Percentiles rank a stretch among this genome's conserved stretches.
These are phyloP conservation scores for Epinephelus moara DNA, from an alignment of 2,113 vertebrate species.

Conservation along the genomic window DNA sequence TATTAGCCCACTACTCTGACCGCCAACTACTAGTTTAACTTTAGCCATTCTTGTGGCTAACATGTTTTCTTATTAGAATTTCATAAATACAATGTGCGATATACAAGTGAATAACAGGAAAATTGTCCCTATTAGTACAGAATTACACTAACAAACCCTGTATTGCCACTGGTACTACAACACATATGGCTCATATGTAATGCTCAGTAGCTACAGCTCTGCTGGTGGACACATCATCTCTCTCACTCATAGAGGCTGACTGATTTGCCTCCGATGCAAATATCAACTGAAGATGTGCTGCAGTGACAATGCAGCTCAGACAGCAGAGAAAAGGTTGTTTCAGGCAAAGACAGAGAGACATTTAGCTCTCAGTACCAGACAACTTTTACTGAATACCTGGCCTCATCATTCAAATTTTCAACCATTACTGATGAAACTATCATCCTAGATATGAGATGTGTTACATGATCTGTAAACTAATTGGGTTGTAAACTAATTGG, in stretches of 20 bases:
- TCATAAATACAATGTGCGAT: background rate
- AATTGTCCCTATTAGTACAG: background rate
- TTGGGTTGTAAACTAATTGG: too few relatives aligned
- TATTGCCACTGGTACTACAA: too few relatives aligned
- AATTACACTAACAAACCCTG: background rate
- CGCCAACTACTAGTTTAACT: background rate
- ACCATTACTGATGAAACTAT: background rate
- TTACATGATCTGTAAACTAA: too few relatives aligned
- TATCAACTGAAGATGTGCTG: conserved; percentile 74
- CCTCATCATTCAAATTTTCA: background rate
- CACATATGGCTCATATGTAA: background rate
- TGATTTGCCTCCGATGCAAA: conserved; percentile 87
- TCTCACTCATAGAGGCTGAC: conserved; percentile 11
- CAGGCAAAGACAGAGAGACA: conserved; percentile 49
- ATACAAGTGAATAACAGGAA: background rate
- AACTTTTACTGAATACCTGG: background rate
- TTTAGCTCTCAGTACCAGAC: conserved; percentile 66
- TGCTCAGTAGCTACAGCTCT: conserved; percentile 10
- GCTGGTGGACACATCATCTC: background rate
- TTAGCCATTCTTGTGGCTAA: background rate
- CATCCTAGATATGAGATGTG: background rate
- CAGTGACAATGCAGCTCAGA: conserved; percentile 32
- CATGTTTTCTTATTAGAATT: background rate
- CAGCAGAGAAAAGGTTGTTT: conserved; percentile 17
- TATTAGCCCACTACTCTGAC: background rate